Conservation (phyloP, 2,888 invertebrate genomes). For the Meiosimyza platycephala region DNA sequence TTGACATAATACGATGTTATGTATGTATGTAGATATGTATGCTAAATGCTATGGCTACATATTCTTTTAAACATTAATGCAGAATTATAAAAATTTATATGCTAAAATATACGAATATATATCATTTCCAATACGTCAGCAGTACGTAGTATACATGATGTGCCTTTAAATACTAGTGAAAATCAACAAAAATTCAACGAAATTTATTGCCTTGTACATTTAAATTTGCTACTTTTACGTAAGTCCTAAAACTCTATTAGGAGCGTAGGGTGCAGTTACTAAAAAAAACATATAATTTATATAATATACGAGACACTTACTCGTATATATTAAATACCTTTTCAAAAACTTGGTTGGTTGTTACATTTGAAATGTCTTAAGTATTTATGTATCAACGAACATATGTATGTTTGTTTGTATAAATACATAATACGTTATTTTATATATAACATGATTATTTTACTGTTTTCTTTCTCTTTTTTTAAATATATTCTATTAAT, state of each 20-base stretch:
- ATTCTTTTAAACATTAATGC: too few relatives aligned
- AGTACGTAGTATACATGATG: conserved; percentile 18
- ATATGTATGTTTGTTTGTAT: neutral
- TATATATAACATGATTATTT: neutral
- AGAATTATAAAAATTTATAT: neutral
- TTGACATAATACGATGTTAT: neutral
- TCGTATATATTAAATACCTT: conserved; percentile 26
- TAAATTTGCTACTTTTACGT: neutral
- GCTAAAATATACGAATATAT: neutral
- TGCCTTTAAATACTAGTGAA: conserved; percentile 17
- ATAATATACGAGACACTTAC: conserved; percentile 21
- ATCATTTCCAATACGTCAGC: conserved; percentile 5
- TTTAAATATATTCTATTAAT: conserved; percentile 8
- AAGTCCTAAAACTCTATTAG: too few relatives aligned
- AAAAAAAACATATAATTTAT: conserved; percentile 16
- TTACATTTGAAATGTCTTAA: too few relatives aligned
- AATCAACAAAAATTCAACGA: conserved; percentile 11
- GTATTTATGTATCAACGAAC: too few relatives aligned
- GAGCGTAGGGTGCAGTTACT: too few relatives aligned
- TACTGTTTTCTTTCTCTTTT: conserved; percentile 2
- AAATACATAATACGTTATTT: neutral
- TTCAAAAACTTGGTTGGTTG: conserved; percentile 25
- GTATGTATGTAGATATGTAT: too few relatives aligned
- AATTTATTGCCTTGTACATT: neutral
- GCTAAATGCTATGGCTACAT: too few relatives aligned